Evolutionary conservation across 2,888 invertebrate genomes (phyloP), one percentile per base, ranked within the genome.

Genomic region (Ceraclea dissimilis): DNA sequence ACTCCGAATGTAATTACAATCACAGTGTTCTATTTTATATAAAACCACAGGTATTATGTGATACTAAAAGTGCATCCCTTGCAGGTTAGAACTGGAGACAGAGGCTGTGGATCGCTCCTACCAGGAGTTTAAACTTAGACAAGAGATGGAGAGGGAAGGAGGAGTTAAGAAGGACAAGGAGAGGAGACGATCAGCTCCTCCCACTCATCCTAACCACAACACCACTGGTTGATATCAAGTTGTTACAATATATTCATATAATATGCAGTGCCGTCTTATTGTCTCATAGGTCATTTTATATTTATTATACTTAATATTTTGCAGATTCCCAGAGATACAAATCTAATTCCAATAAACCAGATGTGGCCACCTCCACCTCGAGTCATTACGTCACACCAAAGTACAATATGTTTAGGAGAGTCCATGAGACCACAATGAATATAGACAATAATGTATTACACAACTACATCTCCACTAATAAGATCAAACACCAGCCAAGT

Each of bases 31-130:
- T n/a, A n/a, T n/a, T n/a, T n/a, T n/a, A n/a, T n/a, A n/a, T n/a
- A n/a, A n/a, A n/a, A n/a, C n/a, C n/a, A n/a, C n/a, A n/a, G n/a
- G n/a, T 51, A 26, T 51, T 8, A 51, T 51, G 20, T 51, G 2
- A 4, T 44, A 44, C 6, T 44, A 16, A 54, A 54, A 1, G n/a
- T n/a, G n/a, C n/a, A n/a, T n/a, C n/a, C n/a, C n/a, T n/a, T n/a
- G n/a, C 31, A 62, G 63, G 50, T 65, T 84, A 57, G 81, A 83
- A 67, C 73, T 78, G n/a, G 82, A 83, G 63, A 81, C 80, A 16
- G 79, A 78, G 52, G 78, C 79, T 1, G 78, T 82, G 0, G 80
- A 82, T 66, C 65, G 72, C 47, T 79, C 78, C 1, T 82, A 79
- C 64, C 57, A 69, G 26, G 68, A 73, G 65, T 79, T 75, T 61